Evolutionary conservation across 2,888 invertebrate genomes (phyloP).

Genomic region (Chesias legatella): DNA sequence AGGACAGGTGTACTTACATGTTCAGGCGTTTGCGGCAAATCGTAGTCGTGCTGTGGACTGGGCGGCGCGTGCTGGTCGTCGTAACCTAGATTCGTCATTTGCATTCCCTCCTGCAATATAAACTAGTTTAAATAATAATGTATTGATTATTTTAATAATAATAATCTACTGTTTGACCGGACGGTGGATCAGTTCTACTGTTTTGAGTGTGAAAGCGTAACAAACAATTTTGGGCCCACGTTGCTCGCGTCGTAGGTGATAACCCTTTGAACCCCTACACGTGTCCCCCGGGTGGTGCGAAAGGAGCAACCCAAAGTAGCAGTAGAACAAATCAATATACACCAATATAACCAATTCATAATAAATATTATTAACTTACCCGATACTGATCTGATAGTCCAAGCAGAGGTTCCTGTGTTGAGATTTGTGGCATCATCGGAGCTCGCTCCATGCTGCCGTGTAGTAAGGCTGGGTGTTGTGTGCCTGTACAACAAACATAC

Average conservation of each 20-base stretch:
- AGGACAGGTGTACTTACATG: constrained; percentile 88
- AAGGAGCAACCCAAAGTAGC: too few species aligned
- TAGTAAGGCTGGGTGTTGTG: constrained; percentile 39
- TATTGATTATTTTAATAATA: too few species aligned
- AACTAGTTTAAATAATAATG: constrained; percentile 3
- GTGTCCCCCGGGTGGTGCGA: too few species aligned
- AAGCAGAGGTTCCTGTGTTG: constrained; percentile 19
- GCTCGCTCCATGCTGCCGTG: constrained; percentile 61
- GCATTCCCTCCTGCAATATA: constrained; percentile 56
- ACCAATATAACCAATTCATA: too few species aligned
- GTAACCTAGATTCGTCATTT: constrained; percentile 88
- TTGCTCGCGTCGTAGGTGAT: too few species aligned
- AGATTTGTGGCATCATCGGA: constrained; percentile 81
- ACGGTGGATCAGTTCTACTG: too few species aligned
- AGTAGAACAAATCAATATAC: too few species aligned
- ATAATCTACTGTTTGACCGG: too few species aligned
- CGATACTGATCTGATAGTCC: constrained; percentile 26
- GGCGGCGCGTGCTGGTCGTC: constrained; percentile 83
- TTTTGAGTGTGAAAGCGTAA: too few species aligned
- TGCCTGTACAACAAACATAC: constrained; percentile 25
- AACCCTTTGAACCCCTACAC: too few species aligned
- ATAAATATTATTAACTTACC: constrained; percentile 8
- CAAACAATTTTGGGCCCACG: too few species aligned
- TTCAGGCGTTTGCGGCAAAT: constrained; percentile 90
- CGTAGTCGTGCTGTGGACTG: constrained; percentile 88